Base-by-base conservation (phyloP, 1,140 invertebrate genomes). In the Cydia amplana region DNA sequence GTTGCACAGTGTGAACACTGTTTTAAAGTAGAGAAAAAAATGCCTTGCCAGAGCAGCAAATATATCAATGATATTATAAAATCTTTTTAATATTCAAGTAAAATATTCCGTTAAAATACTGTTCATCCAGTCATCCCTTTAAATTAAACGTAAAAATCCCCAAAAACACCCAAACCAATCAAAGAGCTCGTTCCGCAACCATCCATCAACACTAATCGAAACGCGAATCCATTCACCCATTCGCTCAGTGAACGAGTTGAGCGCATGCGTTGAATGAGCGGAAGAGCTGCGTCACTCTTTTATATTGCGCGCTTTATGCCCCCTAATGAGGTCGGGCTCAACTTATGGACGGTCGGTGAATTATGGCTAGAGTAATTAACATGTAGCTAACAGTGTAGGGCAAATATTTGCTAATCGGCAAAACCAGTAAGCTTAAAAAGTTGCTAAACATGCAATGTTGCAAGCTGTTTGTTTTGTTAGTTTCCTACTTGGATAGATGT, bases 151-250 rank as follows among this genome's bases (percentile, higher is more conserved):
- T 12, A 60, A 60, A 60, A 60, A 60, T 10, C 55, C 55, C 55
- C 20, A 60, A 55, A 60, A 60, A 60, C 55, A 20, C 55, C 20
- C 55, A 12, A 60, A 60, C 55, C 55, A 60, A 60, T 60, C 55
- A 60, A 60, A 60, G n/a, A 55, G 55, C 18, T 12, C 55, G 20
- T 60, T 60, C 55, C 55, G 9, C 55, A 60, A 60, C 55, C 55
- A 60, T 60, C 55, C 55, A 60, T 60, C 55, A 60, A 60, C 55
- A 60, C 55, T 60, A 60, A 60, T 60, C 55, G 55, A 60, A 60
- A 60, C 55, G 55, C 55, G 55, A 60, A 60, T 12, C 55, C 55
- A 60, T 60, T 60, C 55, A 60, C 55, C 55, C 55, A 60, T 60
- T 60, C 55, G 55, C 20, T 60, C 55, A 60, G 55, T 60, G 55